Evolutionary conservation across 2,888 invertebrate species (phyloP), one percentile per base, ranked within the genome.

Genomic region (Dusona sp.): DNA sequence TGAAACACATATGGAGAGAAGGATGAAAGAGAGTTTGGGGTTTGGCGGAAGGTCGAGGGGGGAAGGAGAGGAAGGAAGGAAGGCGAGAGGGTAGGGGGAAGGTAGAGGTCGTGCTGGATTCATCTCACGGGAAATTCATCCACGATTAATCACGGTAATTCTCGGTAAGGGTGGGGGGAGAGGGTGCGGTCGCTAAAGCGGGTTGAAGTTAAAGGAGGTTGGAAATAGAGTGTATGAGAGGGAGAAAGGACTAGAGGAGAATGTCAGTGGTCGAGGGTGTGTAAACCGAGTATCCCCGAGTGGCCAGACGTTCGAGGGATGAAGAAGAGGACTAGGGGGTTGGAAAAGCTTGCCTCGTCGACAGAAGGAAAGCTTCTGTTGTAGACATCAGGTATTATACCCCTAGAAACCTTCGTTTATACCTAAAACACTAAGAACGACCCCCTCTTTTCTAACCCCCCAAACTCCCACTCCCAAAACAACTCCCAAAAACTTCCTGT

Each of bases 71-170:
- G 33, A 64, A 48, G 19, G 4, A 19, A 54, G 45, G 45, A 77
- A 45, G 36, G 19, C 11, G 16, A 65, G 7, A 4, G 54, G n/a
- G 42, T 11, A 16, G 51, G 64, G 36, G 4, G 64, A 64, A 45
- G 36, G 70, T 25, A 19, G 45, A 57, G 22, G 38, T 65, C 51
- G 77, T 33, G 36, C 51, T 48, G 68, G 16, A 38, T 70, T 70
- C 75, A 75, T 80, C 75, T 80, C 79, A 70, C 79, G 79, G 79
- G 79, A 84, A 84, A 84, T 84, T 80, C 70, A 84, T 80, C 75
- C 74, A 45, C 79, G 70, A 84, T 84, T 84, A 80, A 84, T 84
- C 68, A 75, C 75, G 70, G 79, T 80, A 75, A 75, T 80, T 84
- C 75, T 51, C 77, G 70, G 68, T 75, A 29, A 57, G 25, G 22